Base-by-base conservation (phyloP, 2,113 vertebrate genomes). In the Potamarius usumacintae region DNA sequence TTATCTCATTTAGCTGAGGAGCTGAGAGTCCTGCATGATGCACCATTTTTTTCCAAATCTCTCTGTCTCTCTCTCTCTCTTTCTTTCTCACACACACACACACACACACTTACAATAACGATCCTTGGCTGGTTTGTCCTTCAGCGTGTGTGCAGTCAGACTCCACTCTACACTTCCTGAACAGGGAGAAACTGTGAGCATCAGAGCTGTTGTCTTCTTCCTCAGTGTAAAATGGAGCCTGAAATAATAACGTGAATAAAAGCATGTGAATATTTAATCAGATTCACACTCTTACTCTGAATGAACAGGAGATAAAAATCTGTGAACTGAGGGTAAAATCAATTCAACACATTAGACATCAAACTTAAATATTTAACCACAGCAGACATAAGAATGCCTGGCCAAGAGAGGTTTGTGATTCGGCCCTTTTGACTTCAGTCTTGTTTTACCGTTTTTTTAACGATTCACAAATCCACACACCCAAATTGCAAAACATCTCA, bases 151-250 rank as follows among this genome's bases (percentile, higher is more conserved):
- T 65, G 92, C 93, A 4, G 92, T 82, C 89, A 96, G 85, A 34
- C 92, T 97, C 97, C 97, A 98, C 87, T 97, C 96, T 0, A 97
- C 93, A 52, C 96, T 93, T 42, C 94, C 92, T 27, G 96, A 96
- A 74, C 97, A 98, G 1, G 96, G 97, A 0, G 95, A 97, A 87
- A 98, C 96, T 0, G 94, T 97, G 89, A 98, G 48, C 0, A 94
- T 95, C 94, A 97, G 95, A 8, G 91, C 93, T 0, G 90, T 34
- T 25, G 89, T 94, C 90, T 95, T 93, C 93, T 96, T 96, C 92
- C 94, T 95, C 92, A 97, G 84, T 4, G 92, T 93, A 90, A 97
- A 97, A 91, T 96, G 96, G 27, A 96, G 94, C 92, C 97, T 97
- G 92, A 88, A 74, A 84, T 55, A 53, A 50, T 25, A 50, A 8